phyloP scores from a whole-genome alignment of 2,888 invertebrate genomes.

The Troilus luridus region DNA sequence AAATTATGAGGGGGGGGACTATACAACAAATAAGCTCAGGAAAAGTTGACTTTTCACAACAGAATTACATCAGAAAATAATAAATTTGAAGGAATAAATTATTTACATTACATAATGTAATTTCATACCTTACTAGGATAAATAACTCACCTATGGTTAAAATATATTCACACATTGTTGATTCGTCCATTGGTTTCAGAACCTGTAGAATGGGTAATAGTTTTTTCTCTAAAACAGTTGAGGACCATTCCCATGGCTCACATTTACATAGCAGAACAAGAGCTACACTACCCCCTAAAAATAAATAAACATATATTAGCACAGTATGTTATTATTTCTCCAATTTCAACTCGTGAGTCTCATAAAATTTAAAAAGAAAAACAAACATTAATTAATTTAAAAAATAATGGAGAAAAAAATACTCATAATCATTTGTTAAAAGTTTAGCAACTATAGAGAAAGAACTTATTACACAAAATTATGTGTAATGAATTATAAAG shows the following conservation, averaged over 20 bases:
- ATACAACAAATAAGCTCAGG: neutral
- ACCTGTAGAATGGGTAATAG: slow-evolving; percentile 36
- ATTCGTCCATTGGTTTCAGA: neutral
- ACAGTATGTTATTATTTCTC: neutral
- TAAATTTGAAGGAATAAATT: neutral
- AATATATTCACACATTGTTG: neutral
- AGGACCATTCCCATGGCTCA: slow-evolving; percentile 55
- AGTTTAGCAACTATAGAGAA: too few species aligned
- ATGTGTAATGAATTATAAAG: too few species aligned
- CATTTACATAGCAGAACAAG: slow-evolving; percentile 53
- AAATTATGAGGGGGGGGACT: too few species aligned
- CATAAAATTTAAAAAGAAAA: neutral
- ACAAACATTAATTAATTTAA: neutral
- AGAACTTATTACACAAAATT: too few species aligned
- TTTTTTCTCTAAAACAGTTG: slow-evolving; percentile 42
- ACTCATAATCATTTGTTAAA: too few species aligned
- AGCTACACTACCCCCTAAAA: slow-evolving; percentile 48
- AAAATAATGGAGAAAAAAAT: neutral
- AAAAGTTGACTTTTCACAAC: neutral
- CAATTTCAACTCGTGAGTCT: neutral
- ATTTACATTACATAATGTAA: neutral
- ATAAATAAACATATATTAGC: neutral
- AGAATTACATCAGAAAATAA: neutral
- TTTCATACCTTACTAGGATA: neutral
- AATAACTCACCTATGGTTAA: slow-evolving; percentile 24